These are phyloP conservation scores for Manis crassicaudata DNA, from an alignment of 2,797 vertebrate species.

Conservation along the genomic window DNA sequence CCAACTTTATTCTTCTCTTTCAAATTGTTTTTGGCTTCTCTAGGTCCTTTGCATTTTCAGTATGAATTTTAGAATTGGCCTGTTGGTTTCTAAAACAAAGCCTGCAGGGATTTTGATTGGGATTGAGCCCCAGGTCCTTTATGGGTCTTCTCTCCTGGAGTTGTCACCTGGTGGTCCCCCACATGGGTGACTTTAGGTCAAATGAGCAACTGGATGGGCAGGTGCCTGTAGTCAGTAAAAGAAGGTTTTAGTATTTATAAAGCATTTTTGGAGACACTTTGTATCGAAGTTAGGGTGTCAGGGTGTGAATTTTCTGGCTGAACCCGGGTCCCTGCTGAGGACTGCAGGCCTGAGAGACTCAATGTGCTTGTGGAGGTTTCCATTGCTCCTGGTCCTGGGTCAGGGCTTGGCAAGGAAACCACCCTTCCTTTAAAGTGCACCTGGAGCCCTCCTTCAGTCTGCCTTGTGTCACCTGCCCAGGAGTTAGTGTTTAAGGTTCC, in stretches of 20 bases:
- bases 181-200: not conserved
- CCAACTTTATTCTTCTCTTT: not conserved
- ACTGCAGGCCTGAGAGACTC: not conserved
- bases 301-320: not conserved
- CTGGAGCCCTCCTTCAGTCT: not conserved
- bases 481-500: not conserved
- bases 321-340: not conserved
- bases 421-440: not conserved
- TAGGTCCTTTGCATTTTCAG: not conserved
- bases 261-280: not conserved
- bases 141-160: not conserved
- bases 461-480: not conserved
- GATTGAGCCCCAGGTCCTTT: not conserved
- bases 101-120: not conserved
- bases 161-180: not conserved
- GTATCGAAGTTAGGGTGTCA: not conserved
- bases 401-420: not conserved
- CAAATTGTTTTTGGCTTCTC: not conserved
- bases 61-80: not conserved
- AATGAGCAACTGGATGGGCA: not conserved
- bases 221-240: rapidly evolving
- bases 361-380: not conserved
- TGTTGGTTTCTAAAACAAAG: not conserved
- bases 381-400: not conserved
- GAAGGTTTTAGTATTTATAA: not conserved